Evolutionary conservation across 2,797 vertebrate species (phyloP).

Genomic region (Chloroceryle inda): DNA sequence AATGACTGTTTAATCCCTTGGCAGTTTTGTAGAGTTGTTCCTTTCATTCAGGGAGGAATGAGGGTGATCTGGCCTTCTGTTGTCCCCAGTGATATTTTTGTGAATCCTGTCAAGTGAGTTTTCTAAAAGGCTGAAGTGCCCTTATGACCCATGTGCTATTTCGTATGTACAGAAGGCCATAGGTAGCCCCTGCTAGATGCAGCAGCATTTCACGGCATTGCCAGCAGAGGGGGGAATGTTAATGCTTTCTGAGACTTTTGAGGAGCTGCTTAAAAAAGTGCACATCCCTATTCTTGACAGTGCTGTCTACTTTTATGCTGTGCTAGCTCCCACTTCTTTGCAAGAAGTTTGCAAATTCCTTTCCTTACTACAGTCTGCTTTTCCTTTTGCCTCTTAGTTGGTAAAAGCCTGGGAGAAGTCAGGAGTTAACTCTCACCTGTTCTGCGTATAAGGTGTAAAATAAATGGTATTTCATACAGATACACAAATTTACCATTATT

Average conservation of each 20-base stretch:
- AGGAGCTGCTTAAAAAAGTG: too few species aligned
- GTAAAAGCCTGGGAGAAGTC: background rate
- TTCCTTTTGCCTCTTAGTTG: background rate
- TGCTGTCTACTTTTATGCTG: background rate
- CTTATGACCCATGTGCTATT: accelerated
- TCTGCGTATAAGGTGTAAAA: background rate
- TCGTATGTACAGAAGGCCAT: background rate
- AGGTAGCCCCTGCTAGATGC: background rate
- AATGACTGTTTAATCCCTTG: background rate
- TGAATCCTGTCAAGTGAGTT: background rate
- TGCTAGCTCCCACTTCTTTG: background rate
- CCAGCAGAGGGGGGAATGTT: constrained; percentile 33
- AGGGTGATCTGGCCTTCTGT: background rate
- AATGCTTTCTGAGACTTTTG: background rate
- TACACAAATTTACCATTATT: background rate
- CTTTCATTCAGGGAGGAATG: background rate
- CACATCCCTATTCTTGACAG: background rate
- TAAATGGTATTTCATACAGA: background rate
- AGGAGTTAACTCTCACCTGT: background rate
- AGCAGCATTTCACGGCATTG: accelerated
- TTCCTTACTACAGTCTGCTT: background rate
- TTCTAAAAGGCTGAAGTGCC: background rate
- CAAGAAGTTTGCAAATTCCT: background rate
- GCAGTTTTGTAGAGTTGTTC: background rate
- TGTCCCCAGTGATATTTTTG: background rate